Evolutionary conservation across 2,113 vertebrate species (phyloP).

Genomic region (Scortum barcoo): DNA sequence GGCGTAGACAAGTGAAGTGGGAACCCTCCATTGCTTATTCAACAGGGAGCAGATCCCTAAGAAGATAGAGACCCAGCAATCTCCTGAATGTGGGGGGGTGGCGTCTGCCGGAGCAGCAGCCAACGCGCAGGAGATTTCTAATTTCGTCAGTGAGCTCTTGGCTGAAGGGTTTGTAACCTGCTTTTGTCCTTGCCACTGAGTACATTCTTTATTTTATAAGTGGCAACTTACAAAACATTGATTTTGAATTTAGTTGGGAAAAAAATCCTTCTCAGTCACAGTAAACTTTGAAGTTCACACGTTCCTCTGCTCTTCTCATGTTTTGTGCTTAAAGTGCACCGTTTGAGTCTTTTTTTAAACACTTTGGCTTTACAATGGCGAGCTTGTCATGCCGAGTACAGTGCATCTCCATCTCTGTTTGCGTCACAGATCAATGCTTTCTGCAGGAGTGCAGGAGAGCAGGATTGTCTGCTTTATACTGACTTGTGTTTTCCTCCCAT

Average conservation of each 20-base stretch:
- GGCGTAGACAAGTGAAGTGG: slow-evolving; percentile 74
- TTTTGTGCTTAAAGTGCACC: slow-evolving; percentile 23
- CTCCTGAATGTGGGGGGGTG: slow-evolving; percentile 57
- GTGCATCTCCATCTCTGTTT: slow-evolving; percentile 39
- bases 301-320: slow-evolving; percentile 7
- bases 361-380: slow-evolving; percentile 4
- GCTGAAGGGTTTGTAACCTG: slow-evolving; percentile 47
- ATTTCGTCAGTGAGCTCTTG: slow-evolving; percentile 67
- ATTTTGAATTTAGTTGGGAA: slow-evolving; percentile 17
- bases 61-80: slow-evolving; percentile 80
- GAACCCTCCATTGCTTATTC: slow-evolving; percentile 84
- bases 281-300: slow-evolving; percentile 19
- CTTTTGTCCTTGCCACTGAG: slow-evolving; percentile 21
- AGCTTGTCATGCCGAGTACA: slow-evolving; percentile 44
- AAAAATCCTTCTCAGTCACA: background rate
- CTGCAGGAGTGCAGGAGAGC: slow-evolving; percentile 46
- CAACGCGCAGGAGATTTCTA: slow-evolving; percentile 72
- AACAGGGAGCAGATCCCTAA: slow-evolving; percentile 81
- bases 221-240: background rate
- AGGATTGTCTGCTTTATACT: slow-evolving; percentile 53
- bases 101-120: slow-evolving; percentile 18
- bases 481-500: slow-evolving; percentile 56
- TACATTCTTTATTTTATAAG: background rate
- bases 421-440: slow-evolving; percentile 55
- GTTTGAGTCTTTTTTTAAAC: slow-evolving; percentile 41